Conservation (phyloP, 1,140 invertebrate species). For the Drosophila pandora region DNA sequence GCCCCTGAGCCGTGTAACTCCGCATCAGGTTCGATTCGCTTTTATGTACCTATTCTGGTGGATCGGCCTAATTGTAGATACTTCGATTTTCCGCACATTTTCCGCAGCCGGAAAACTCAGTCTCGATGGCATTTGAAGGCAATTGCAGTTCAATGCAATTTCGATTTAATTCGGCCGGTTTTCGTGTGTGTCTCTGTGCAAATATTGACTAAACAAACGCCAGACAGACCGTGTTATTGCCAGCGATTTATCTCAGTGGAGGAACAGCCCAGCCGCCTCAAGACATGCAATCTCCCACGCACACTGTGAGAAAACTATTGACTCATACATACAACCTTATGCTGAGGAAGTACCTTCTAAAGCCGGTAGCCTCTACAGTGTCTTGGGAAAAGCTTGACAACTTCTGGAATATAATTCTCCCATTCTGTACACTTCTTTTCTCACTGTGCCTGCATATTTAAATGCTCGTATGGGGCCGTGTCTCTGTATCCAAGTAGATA, state of each 20-base stretch:
- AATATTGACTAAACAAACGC: conserved; percentile 78
- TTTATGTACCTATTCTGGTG: conserved; percentile 38
- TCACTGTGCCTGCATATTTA: conserved; percentile 16
- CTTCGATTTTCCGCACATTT: conserved; percentile 64
- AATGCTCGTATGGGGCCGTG: conserved; percentile 26
- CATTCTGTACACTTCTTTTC: neutral
- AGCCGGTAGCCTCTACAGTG: too few relatives aligned
- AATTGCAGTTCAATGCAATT: conserved; percentile 29
- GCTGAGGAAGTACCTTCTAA: too few relatives aligned
- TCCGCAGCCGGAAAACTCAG: conserved; percentile 25
- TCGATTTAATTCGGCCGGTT: conserved; percentile 10
- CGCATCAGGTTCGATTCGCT: conserved; percentile 33
- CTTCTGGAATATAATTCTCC: too few relatives aligned
- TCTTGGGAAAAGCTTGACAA: too few relatives aligned
- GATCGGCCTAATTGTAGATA: conserved; percentile 45
- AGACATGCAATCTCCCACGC: conserved; percentile 11
- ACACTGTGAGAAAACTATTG: conserved; percentile 8
- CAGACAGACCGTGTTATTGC: conserved; percentile 55
- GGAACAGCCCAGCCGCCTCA: conserved; percentile 18
- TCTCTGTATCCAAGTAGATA: conserved; percentile 40
- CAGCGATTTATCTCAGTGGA: conserved; percentile 65
- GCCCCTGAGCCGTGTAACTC: conserved; percentile 6
- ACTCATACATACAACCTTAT: too few relatives aligned
- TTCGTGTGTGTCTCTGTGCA: conserved; percentile 26
- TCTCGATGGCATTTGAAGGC: conserved; percentile 16